Conservation (phyloP, 2,888 invertebrate species). For the Drosophila nigricruria region DNA sequence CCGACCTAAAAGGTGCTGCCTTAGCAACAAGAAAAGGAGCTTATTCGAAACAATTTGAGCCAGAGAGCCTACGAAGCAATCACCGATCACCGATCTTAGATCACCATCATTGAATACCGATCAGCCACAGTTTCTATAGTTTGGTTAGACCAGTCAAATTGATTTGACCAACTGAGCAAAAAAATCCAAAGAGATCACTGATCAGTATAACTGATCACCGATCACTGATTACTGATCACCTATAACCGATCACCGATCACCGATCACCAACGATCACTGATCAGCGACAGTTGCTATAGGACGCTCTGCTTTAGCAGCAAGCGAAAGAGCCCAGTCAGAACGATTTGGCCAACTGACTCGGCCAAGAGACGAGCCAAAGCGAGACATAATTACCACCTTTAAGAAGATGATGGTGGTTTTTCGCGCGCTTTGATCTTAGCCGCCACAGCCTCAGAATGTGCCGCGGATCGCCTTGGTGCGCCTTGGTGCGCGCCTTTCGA, state of each 20-base stretch:
- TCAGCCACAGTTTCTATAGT: not conserved
- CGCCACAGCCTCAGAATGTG: slow-evolving; percentile 59
- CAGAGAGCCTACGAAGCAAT: not conserved
- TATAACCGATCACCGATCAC: not conserved
- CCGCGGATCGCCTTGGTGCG: slow-evolving; percentile 16
- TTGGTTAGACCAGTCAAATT: not conserved
- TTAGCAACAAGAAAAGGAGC: slow-evolving; percentile 38
- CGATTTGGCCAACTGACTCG: slow-evolving; percentile 33
- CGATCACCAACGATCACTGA: slow-evolving; percentile 32
- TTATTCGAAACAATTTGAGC: slow-evolving; percentile 7
- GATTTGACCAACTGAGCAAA: not conserved
- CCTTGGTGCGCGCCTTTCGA: slow-evolving; percentile 9
- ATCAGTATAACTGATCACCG: not conserved
- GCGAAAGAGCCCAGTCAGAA: slow-evolving; percentile 31
- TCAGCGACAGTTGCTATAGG: slow-evolving; percentile 29
- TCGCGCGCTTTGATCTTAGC: slow-evolving; percentile 83
- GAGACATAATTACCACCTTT: slow-evolving; percentile 84
- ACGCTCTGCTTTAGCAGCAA: slow-evolving; percentile 47
- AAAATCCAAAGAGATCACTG: not conserved
- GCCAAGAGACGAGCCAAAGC: slow-evolving; percentile 54
- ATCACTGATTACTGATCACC: not conserved
- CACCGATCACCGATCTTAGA: not conserved
- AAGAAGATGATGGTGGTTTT: slow-evolving; percentile 84
- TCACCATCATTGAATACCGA: not conserved
- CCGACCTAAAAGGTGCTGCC: slow-evolving; percentile 25